Base-by-base conservation (phyloP, 30 jellyfish, hydroid and myxozoan genomes). In the Aurelia aurita complex sp. Pacific region DNA sequence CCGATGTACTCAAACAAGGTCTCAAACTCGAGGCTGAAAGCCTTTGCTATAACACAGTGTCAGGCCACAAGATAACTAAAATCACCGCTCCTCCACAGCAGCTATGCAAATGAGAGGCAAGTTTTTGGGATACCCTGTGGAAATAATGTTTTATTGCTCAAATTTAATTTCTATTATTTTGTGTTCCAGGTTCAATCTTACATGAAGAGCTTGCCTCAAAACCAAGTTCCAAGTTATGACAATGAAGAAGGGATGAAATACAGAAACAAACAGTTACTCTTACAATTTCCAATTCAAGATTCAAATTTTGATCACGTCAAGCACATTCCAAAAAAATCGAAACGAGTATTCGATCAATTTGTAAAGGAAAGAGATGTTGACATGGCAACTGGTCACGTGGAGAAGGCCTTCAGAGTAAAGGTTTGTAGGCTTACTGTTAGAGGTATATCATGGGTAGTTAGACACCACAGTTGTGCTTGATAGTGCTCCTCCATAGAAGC, bases 241-340 rank as follows among this genome's bases (percentile, higher is more conserved):
- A 94, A 94, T 74, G 79, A 73, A 2, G 97, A 94, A 18, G 99
- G 97, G 3, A 94, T 94, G 88, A 84, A 78, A 65, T 94, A 94
- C 92, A 87, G 96, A 86, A 94, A 94, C 74, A 80, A 86, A 50
- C 99, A 94, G 65, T 85, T 94, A 50, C 76, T 94, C 82, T 67
- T 82, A 50, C 99, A 94, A 78, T 64, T 94, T n/a, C 99, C 99
- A 13, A 82, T 89, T 51, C 99, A 94, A 67, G 99, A 94, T 89
- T 74, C 97, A 17, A 81, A 79, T 67, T 40, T 89, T 29, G 97
- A 94, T 23, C 91, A 80, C 59, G 69, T 88, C 60, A 79, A 91
- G 18, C 90, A 91, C 75, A 59, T 89, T 16, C 80, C 97, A 5
- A 85, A 93, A 10, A 63, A 88, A 10, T 88, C 94, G 13, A 80